Evolutionary conservation across 1,140 invertebrate genomes (phyloP), one percentile per base, ranked within the genome.

Genomic region (Rhagoletis pomonella): DNA sequence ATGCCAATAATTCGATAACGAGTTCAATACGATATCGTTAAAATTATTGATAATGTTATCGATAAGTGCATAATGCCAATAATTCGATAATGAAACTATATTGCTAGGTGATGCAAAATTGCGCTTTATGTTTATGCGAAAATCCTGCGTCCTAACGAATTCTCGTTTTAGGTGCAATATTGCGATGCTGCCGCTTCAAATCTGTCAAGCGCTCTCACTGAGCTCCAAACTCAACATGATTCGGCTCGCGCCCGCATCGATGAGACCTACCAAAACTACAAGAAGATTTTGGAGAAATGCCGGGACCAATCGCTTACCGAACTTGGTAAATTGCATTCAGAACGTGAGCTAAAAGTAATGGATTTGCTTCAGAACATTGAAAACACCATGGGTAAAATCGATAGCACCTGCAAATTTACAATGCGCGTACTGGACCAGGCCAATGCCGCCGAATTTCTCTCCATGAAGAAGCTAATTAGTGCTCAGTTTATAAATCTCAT

Each of bases 261-360:
- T 84, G 97, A 98, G 93, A 96, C 97, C 81, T 98, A 97, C 94
- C 95, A 96, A 90, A 96, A 95, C 91, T 98, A 97, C 90, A 97
- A 97, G 93, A 96, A 96, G 55, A 94, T 97, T 85, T 93, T 98
- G 73, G 97, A 98, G 89, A 95, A 96, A 89, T 95, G 95, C 89
- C 95, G 96, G 88, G 97, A 98, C 89, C 95, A 95, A 73, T 93
- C 96, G 29, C 92, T 98, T 3, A 94, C 96, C 88, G 96, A 98
- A 90, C 94, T 98, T 19, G 96, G 97, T 89, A 94, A 95, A 89
- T 93, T 98, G 81, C 97, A 98, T 92, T 97, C 96, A 50, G 95
- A 96, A 90, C 95, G 97, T 89, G 97, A 98, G 93, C 94, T 98
- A 4, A 96, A 96, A 92, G 96, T 98, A 39, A 98, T 98, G 97